A percentile compares a stretch with the other conserved stretches of the same genome.
These are phyloP conservation scores for Thamnophis elegans DNA, from an alignment of 2,797 vertebrate genomes.

Conservation along the genomic window DNA sequence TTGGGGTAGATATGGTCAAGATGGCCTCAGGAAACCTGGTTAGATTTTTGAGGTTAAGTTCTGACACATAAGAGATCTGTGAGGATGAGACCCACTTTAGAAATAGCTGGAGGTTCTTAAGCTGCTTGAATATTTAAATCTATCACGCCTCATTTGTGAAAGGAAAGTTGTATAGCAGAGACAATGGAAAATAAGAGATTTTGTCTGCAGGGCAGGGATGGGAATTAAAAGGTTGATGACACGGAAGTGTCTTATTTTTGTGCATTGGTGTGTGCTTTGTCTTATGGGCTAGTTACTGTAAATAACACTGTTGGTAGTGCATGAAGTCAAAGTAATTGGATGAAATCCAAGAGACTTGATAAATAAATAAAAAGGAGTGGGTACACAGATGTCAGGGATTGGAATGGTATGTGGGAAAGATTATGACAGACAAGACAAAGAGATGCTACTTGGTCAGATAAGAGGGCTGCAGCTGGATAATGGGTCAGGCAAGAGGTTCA, in stretches of 20 bases:
- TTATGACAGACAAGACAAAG: not conserved
- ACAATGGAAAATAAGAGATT: slow-evolving; percentile 9
- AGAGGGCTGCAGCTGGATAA: not conserved
- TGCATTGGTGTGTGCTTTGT: not conserved
- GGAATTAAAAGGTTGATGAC: slow-evolving; percentile 9
- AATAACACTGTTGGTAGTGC: not conserved
- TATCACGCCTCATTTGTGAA: not conserved
- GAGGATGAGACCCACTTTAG: not conserved
- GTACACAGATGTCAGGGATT: not conserved
- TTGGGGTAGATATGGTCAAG: not conserved
- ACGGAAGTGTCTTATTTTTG: not conserved
- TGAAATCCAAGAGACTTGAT: not conserved
- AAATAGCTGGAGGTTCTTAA: not conserved
- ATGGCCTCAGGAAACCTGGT: not conserved
- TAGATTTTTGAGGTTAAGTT: not conserved
- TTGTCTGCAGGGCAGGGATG: not conserved
- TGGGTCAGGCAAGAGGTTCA: not conserved
- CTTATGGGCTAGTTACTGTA: not conserved
- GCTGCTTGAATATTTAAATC: slow-evolving; percentile 16
- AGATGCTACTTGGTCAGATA: not conserved
- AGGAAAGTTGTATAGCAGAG: not conserved
- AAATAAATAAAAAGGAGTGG: not conserved
- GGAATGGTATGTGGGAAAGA: not conserved
- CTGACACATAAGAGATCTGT: not conserved
- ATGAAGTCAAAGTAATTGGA: not conserved